phyloP scores from a whole-genome alignment of 1,140 invertebrate species.

The Cotesia glomerata region DNA sequence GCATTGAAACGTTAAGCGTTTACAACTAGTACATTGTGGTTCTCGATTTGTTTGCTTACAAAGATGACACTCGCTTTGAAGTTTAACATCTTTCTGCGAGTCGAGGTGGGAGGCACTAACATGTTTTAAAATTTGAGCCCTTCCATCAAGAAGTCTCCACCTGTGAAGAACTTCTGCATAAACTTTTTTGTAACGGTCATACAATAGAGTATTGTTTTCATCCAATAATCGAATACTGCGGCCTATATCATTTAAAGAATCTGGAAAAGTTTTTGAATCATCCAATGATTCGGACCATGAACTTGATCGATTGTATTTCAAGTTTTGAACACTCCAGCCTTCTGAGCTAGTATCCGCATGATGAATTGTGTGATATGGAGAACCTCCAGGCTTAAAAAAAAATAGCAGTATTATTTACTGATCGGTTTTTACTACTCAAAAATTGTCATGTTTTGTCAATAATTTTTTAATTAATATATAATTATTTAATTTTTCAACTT shows the following conservation, averaged over 20 bases:
- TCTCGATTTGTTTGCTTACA: conserved; percentile 70
- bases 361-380: conserved; percentile 91
- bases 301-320: conserved; percentile 81
- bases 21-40: conserved; percentile 73
- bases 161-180: conserved; percentile 90
- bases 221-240: conserved; percentile 60
- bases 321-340: conserved; percentile 73
- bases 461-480: background rate
- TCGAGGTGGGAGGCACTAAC: conserved; percentile 67
- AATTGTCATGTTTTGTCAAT: background rate
- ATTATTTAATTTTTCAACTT: background rate
- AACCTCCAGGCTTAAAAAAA: conserved; percentile 71
- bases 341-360: conserved; percentile 80
- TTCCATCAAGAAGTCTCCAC: conserved; percentile 81
- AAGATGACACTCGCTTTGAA: conserved; percentile 75
- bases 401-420: background rate
- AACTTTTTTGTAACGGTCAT: conserved; percentile 84
- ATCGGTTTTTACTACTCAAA: background rate
- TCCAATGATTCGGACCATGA: conserved; percentile 89
- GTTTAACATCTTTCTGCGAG: conserved; percentile 74
- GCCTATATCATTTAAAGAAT: conserved; percentile 45
- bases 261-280: conserved; percentile 65
- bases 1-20: conserved; percentile 76
- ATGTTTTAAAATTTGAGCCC: conserved; percentile 83
- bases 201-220: conserved; percentile 68